Evolutionary conservation across 2,888 invertebrate genomes (phyloP), one percentile per base, ranked within the genome.

Genomic region (Spodoptera exigua): DNA sequence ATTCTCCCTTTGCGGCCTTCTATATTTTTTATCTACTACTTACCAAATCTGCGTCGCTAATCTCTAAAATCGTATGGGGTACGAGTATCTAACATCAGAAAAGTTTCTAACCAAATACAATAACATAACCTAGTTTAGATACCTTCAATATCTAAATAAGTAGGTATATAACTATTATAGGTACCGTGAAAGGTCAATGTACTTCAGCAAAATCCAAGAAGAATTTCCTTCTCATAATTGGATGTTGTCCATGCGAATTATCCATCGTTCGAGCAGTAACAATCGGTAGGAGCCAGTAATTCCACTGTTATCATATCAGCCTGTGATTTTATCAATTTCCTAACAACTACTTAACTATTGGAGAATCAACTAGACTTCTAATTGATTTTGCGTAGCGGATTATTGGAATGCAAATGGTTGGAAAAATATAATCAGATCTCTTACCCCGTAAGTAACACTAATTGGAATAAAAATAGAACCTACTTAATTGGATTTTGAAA

Each of bases 161-260:
- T n/a, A n/a, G n/a, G n/a, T n/a, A n/a, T 3, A 3, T 3, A 27
- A 1, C 27, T 9, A 27, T 27, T 27, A 5, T 27, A 27, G 9
- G 27, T 27, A 27, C 27, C 40, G 13, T 48, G 13, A 17, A 44
- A 51, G 55, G 35, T 48, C 54, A 69, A 35, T 37, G 54, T 16
- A 46, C 54, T 43, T n/a, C n/a, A 35, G 34, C 32, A 54, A 54
- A 17, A 60, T 44, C 14, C 44, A 13, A 21, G 39, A 34, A 43
- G 13, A 55, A 43, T 45, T 72, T 72, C 72, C 72, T 58, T 2
- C 36, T 58, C 53, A 44, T 70, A 73, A 73, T 73, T 48, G 59
- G 49, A 70, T 34, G 70, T 56, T 63, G 34, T 39, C 45, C 45
- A 58, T 73, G 60, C 62, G 66, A 70, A 73, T 70, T 73, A 70